Evolutionary conservation across 2,797 vertebrate species (phyloP).

Genomic region (Pyrocephalus nanus): DNA sequence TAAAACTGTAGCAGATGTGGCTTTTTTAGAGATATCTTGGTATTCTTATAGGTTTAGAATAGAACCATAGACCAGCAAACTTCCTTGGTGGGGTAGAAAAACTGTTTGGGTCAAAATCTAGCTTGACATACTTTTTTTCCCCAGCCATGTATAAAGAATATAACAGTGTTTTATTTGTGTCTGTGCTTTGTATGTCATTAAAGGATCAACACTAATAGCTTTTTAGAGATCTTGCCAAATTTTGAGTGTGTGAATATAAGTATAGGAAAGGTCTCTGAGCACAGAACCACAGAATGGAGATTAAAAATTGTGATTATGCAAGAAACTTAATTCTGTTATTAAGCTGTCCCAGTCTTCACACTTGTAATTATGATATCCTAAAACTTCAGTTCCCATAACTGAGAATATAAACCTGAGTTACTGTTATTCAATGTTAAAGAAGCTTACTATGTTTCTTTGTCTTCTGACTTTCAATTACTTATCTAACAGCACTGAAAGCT

Average conservation of each 20-base stretch:
- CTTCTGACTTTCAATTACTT: not conserved
- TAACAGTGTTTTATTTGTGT: not conserved
- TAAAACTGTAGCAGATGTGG: not conserved
- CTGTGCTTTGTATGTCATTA: not conserved
- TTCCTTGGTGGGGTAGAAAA: not conserved
- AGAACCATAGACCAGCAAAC: not conserved
- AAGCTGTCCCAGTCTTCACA: not conserved
- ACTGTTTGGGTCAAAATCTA: not conserved
- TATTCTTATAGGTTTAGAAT: not conserved
- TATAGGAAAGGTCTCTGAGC: not conserved
- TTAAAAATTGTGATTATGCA: not conserved
- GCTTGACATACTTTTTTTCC: not conserved
- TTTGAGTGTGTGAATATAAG: not conserved
- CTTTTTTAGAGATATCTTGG: not conserved
- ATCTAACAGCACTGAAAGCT: not conserved
- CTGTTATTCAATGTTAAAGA: not conserved
- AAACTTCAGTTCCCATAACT: not conserved
- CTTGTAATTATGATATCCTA: not conserved
- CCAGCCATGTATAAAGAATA: not conserved
- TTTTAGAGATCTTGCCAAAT: not conserved
- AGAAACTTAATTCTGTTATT: not conserved
- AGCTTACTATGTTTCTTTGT: not conserved
- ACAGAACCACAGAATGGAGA: not conserved
- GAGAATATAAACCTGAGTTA: not conserved
- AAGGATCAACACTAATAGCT: not conserved